phyloP scores from a whole-genome alignment of 35 echinoderm and acorn worm genomes.

The Anneissia japonica region DNA sequence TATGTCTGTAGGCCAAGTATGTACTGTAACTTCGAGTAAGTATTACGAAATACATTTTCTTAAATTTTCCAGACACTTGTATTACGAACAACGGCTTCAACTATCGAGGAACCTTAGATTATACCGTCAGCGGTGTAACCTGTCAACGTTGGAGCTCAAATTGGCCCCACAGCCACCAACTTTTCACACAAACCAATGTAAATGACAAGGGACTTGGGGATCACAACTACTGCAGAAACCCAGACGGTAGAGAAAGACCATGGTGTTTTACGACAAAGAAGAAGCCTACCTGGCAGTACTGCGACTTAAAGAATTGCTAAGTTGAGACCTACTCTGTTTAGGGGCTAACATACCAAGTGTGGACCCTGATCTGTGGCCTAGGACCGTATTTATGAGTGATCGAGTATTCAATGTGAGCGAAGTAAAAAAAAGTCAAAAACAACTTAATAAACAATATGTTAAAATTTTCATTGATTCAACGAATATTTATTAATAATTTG shows the following conservation, averaged over 20 bases:
- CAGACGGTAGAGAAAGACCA: conserved; percentile 50
- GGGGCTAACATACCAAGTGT: too few species aligned
- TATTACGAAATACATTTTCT: too few species aligned
- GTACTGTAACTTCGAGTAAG: too few species aligned
- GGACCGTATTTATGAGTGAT: too few species aligned
- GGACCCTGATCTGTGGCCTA: too few species aligned
- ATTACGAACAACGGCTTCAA: conserved; percentile 49
- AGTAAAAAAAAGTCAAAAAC: too few species aligned
- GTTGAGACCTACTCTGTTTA: too few species aligned
- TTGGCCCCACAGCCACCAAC: conserved; percentile 72
- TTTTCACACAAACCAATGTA: conserved; percentile 21
- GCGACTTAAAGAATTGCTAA: conserved; percentile 66
- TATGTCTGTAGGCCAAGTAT: too few species aligned
- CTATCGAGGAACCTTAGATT: conserved; percentile 74
- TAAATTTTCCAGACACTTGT: conserved; percentile 33
- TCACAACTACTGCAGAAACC: conserved; percentile 93
- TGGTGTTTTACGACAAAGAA: conserved; percentile 93
- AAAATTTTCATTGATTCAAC: too few species aligned
- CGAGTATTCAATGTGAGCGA: too few species aligned
- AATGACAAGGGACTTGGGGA: conserved; percentile 67
- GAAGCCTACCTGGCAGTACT: conserved; percentile 69
- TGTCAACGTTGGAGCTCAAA: conserved; percentile 81
- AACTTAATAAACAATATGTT: too few species aligned
- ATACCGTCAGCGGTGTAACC: conserved; percentile 60
- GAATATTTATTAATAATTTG: too few species aligned